Percentiles rank a stretch among this genome's conserved stretches.
These are phyloP conservation scores for Cairina moschata DNA, from an alignment of 2,113 vertebrate genomes.

Conservation along the genomic window DNA sequence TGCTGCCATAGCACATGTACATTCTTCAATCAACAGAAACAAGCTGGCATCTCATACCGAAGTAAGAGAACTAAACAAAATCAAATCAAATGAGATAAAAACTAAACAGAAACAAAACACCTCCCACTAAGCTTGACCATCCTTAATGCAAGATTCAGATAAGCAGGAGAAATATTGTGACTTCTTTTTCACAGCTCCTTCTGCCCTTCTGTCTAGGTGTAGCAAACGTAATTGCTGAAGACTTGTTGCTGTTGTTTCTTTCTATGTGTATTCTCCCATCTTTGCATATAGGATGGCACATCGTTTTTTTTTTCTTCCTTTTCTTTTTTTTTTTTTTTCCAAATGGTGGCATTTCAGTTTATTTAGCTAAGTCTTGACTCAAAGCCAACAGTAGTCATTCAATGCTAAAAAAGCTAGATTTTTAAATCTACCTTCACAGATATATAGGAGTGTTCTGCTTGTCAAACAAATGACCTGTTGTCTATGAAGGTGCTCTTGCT, in stretches of 20 bases:
- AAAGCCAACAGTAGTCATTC: background rate
- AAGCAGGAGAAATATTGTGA: background rate
- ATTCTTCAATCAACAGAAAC: background rate
- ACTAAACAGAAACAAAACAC: background rate
- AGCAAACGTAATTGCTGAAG: background rate
- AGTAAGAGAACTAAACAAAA: background rate
- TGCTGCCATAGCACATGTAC: background rate
- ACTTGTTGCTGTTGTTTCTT: background rate
- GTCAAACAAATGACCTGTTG: background rate
- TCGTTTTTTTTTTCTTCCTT: background rate
- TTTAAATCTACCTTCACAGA: background rate
- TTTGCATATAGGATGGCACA: background rate
- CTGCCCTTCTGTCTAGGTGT: background rate
- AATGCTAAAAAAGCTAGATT: background rate
- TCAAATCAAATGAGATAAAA: background rate
- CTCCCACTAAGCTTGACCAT: background rate
- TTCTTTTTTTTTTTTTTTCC: background rate
- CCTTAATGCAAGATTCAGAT: background rate
- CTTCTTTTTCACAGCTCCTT: background rate
- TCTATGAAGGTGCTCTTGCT: background rate
- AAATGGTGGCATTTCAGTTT: background rate
- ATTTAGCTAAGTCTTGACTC: background rate
- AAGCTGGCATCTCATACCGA: background rate
- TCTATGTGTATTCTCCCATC: background rate
- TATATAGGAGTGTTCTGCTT: background rate